A percentile compares a stretch with the other conserved stretches of the same genome.
Evolutionary conservation across 2,797 vertebrate species (phyloP).

Genomic region (Cottoperca gobio): DNA sequence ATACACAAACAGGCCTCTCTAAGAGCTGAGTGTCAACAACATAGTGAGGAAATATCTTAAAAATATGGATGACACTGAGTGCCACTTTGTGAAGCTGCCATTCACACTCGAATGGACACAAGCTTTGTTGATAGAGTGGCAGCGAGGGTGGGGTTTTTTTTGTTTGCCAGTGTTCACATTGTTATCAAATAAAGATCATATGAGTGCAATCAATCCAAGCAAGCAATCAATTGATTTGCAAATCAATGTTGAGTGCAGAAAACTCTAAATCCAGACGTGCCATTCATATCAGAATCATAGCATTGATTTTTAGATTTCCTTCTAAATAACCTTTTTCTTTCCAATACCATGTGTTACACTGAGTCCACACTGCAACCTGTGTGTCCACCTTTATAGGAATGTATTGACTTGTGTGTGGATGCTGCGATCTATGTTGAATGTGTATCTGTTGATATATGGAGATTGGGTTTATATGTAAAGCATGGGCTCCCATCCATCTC

Average conservation of each 20-base stretch:
- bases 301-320: no score
- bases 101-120: conserved; percentile 9
- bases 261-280: no score
- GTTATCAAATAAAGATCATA: conserved; percentile 1
- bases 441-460: not conserved
- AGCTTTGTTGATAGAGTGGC: not conserved
- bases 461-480: conserved; percentile 40
- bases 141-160: not conserved
- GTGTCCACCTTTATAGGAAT: not conserved
- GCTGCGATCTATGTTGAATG: conserved; percentile 12
- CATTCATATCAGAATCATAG: no score
- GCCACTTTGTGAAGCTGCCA: conserved; percentile 21
- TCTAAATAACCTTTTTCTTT: not conserved
- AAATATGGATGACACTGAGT: conserved; percentile 32
- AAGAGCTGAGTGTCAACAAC: conserved; percentile 1
- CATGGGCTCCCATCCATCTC: conserved; percentile 6
- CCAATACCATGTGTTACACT: not conserved
- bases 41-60: not conserved
- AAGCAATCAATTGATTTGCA: no score
- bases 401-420: not conserved
- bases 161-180: not conserved
- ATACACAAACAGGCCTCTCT: conserved; percentile 7
- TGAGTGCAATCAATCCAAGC: no score
- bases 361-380: not conserved
- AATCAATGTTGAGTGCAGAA: no score